Conservation (phyloP, 2,113 vertebrate species). For the Pantherophis guttatus region DNA sequence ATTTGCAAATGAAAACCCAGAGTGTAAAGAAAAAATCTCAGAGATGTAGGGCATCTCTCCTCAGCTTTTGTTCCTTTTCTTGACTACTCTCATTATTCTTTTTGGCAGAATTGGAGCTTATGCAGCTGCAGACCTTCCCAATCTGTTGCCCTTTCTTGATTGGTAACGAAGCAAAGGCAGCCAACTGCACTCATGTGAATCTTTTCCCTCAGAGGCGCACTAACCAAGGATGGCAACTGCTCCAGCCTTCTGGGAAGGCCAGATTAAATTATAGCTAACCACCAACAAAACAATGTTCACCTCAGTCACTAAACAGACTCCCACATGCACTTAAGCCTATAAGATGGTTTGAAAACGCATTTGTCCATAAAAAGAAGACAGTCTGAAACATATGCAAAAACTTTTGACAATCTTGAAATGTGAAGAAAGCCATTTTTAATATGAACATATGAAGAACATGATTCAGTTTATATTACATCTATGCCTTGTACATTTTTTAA, state of each 20-base stretch:
- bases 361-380: background rate
- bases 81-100: slow-evolving; percentile 53
- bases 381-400: background rate
- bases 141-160: slow-evolving; percentile 26
- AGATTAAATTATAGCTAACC: background rate
- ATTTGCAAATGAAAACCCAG: slow-evolving; percentile 34
- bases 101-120: slow-evolving; percentile 51
- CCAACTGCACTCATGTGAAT: slow-evolving; percentile 22
- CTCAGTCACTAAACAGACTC: background rate
- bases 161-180: slow-evolving; percentile 15
- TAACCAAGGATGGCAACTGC: background rate
- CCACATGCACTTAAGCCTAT: background rate
- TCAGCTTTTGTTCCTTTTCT: slow-evolving; percentile 28
- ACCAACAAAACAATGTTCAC: background rate
- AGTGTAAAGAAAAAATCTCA: slow-evolving; percentile 35
- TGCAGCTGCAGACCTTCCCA: slow-evolving; percentile 60
- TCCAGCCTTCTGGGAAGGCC: background rate
- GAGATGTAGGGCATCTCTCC: slow-evolving; percentile 62
- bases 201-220: background rate
- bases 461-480: background rate
- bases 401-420: background rate
- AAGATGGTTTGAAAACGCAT: background rate
- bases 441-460: background rate
- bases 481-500: background rate
- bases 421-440: background rate